Evolutionary conservation across 2,888 invertebrate species (phyloP).

Genomic region (Electrophaes corylata): DNA sequence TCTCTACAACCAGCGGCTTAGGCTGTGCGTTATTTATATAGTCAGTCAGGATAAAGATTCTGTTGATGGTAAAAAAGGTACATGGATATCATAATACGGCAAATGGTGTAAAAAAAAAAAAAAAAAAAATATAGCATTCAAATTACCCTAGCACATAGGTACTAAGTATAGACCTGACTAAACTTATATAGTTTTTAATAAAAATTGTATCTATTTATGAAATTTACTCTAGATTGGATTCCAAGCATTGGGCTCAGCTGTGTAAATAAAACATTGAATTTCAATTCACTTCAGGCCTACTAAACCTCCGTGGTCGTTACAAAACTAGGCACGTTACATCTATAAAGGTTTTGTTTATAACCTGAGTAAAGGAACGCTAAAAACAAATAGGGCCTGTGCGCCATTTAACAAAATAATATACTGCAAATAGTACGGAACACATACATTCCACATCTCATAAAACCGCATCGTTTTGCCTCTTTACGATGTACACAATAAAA

Average conservation of each 20-base stretch:
- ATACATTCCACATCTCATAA: constrained; percentile 46
- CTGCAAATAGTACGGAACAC: constrained; percentile 38
- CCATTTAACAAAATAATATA: constrained; percentile 39
- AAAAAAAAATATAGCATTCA: no score
- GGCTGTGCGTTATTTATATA: no score
- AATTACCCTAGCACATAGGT: no score
- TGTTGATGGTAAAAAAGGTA: no score
- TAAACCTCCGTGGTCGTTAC: constrained; percentile 1
- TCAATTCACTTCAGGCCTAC: constrained; percentile 3
- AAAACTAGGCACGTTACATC: constrained; percentile 16
- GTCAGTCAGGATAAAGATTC: no score
- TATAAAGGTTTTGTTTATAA: constrained; percentile 32
- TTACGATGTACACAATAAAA: constrained; percentile 43
- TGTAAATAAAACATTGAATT: background rate
- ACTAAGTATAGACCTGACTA: no score
- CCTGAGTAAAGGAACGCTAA: constrained; percentile 24
- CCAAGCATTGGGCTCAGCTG: background rate
- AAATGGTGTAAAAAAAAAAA: no score
- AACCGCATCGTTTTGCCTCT: constrained; percentile 39
- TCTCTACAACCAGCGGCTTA: no score
- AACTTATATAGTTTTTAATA: no score
- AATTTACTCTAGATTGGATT: background rate
- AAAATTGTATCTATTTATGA: no score
- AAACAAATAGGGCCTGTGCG: constrained; percentile 29
- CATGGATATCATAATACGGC: no score